phyloP scores from a whole-genome alignment of 2,797 vertebrate genomes.

The Serranus cabrilla region DNA sequence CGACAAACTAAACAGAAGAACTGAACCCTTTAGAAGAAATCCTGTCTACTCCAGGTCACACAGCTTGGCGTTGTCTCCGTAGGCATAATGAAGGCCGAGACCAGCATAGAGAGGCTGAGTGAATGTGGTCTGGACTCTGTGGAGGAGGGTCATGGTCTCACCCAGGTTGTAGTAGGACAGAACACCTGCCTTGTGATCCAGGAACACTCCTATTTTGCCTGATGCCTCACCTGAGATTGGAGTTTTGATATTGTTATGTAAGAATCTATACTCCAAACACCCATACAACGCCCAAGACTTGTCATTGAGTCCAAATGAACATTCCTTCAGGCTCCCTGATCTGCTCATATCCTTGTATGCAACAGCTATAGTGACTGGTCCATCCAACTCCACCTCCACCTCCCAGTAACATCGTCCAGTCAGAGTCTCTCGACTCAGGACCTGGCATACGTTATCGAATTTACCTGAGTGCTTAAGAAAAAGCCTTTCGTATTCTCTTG shows the following conservation, averaged over 20 bases:
- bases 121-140: constrained; percentile 31
- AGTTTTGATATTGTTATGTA: not conserved
- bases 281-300: constrained; percentile 13
- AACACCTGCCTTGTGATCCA: constrained; percentile 26
- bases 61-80: not conserved
- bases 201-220: constrained; percentile 1
- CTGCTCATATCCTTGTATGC: constrained; percentile 16
- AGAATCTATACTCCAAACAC: not conserved
- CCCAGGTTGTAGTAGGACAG: constrained; percentile 11
- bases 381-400: constrained; percentile 14
- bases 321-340: not conserved
- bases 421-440: constrained; percentile 27
- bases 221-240: not conserved
- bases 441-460: not conserved
- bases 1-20: not conserved
- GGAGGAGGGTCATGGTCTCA: constrained; percentile 16
- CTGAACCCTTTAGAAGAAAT: too few relatives aligned
- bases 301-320: not conserved
- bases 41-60: constrained; percentile 3
- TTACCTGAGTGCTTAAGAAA: fast-evolving
- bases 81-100: not conserved
- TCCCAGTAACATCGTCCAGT: constrained; percentile 21
- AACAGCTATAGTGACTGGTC: not conserved
- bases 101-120: constrained; percentile 10
- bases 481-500: not conserved